These are phyloP conservation scores for Nothocercus nigrocapillus DNA, from an alignment of 2,113 vertebrate genomes.

Conservation along the genomic window DNA sequence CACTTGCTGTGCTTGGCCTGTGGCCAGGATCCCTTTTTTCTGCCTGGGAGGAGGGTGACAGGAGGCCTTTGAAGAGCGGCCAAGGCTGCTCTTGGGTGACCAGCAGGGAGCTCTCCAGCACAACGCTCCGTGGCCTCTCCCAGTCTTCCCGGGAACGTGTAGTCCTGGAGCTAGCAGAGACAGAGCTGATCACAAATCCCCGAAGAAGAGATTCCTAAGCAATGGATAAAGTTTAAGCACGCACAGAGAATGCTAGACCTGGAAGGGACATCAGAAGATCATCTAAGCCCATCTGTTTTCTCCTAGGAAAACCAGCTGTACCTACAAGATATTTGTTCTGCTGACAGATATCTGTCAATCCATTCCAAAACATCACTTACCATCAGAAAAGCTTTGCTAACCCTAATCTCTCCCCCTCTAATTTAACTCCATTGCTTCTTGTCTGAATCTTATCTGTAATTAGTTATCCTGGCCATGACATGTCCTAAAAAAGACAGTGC, in stretches of 20 bases:
- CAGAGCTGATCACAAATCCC: not conserved
- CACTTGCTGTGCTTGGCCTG: constrained; percentile 32
- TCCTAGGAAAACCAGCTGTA: constrained; percentile 2
- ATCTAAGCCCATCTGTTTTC: not conserved
- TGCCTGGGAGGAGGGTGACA: constrained; percentile 44
- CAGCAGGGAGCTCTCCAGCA: constrained; percentile 51
- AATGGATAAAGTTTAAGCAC: not conserved
- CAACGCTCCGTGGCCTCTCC: constrained; percentile 25
- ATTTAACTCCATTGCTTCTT: not conserved
- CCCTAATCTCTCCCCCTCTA: not conserved
- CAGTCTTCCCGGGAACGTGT: constrained; percentile 29
- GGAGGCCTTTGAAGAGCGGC: constrained; percentile 39
- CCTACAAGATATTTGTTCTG: not conserved
- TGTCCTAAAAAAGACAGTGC: not conserved
- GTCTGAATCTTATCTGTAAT: not conserved
- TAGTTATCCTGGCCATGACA: not conserved
- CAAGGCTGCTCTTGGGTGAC: constrained; percentile 57
- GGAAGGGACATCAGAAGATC: not conserved
- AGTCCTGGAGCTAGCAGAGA: not conserved
- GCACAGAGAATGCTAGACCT: not conserved
- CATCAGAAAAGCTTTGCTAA: not conserved
- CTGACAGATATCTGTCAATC: not conserved
- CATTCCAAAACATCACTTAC: not conserved
- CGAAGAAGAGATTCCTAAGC: constrained; percentile 4
- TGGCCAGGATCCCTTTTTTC: constrained; percentile 2